Evolutionary conservation across 2,888 invertebrate genomes (phyloP).

Genomic region (Craniophora ligustri): DNA sequence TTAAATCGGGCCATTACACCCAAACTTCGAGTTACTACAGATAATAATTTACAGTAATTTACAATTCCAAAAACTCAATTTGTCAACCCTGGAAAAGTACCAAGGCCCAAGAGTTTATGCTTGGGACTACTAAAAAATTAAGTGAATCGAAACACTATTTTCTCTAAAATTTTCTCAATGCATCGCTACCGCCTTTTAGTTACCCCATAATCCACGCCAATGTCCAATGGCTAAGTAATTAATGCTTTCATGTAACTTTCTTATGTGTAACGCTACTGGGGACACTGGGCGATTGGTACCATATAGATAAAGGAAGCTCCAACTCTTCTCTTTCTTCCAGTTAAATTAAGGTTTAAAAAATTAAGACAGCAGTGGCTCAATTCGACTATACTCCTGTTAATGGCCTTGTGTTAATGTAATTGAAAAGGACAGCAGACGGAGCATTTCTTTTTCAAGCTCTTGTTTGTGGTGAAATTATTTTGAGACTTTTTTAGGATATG

Average conservation of each 20-base stretch:
- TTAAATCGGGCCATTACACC: too few species aligned
- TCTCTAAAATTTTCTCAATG: background rate
- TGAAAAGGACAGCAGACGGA: conserved; percentile 10
- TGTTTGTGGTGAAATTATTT: background rate
- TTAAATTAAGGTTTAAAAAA: conserved; percentile 49
- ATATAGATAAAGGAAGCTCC: conserved; percentile 55
- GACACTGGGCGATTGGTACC: conserved; percentile 61
- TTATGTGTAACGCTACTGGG: conserved; percentile 63
- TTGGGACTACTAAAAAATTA: background rate
- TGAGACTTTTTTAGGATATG: too few species aligned
- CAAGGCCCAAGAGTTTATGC: too few species aligned
- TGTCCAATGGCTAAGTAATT: conserved; percentile 79
- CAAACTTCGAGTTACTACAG: too few species aligned
- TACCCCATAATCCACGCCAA: conserved; percentile 48
- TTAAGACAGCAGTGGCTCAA: conserved; percentile 6
- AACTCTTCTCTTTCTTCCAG: conserved; percentile 38
- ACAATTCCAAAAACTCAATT: too few species aligned
- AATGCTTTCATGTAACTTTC: conserved; percentile 78
- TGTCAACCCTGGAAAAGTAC: too few species aligned
- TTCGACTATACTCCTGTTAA: conserved; percentile 15
- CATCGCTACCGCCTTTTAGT: conserved; percentile 31
- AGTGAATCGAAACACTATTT: background rate
- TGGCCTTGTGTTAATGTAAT: conserved; percentile 24
- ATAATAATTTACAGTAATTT: too few species aligned
- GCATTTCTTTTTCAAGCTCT: conserved; percentile 7